Conservation (phyloP, 2,888 invertebrate species). For the Resseliella maxima region DNA sequence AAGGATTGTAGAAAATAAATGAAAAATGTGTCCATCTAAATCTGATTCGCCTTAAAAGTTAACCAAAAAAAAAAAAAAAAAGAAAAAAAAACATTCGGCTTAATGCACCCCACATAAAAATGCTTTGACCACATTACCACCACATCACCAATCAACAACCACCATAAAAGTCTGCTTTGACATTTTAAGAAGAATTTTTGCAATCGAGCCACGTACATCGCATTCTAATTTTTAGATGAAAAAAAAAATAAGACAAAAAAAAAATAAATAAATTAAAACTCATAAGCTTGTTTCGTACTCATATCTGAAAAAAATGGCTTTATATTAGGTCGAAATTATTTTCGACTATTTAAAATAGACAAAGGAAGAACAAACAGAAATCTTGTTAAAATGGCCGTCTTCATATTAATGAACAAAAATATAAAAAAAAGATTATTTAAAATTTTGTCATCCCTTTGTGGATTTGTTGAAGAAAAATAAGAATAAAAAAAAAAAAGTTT, state of each 20-base stretch:
- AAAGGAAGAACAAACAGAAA: neutral
- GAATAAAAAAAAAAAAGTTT: neutral
- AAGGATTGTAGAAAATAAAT: neutral
- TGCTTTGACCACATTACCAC: neutral
- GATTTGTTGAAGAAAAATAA: too few species aligned
- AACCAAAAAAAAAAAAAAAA: too few species aligned
- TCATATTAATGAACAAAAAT: neutral
- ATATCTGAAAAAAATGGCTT: constrained; percentile 33
- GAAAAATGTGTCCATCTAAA: neutral
- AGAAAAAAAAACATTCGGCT: too few species aligned
- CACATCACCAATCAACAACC: neutral
- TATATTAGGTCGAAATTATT: neutral
- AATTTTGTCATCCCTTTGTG: constrained; percentile 18
- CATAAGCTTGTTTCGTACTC: constrained; percentile 21
- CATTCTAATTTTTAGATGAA: neutral
- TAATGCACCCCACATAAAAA: neutral
- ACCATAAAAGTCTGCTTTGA: neutral
- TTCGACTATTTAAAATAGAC: neutral
- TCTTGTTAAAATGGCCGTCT: constrained; percentile 11
- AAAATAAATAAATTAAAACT: too few species aligned
- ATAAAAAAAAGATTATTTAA: neutral
- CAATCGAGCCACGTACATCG: neutral
- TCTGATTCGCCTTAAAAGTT: neutral
- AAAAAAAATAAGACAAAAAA: neutral
- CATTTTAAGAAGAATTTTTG: neutral